Percentiles rank a stretch among this genome's conserved stretches.
Evolutionary conservation across 2,797 vertebrate genomes (phyloP).

Genomic region (Antrozous pallidus): DNA sequence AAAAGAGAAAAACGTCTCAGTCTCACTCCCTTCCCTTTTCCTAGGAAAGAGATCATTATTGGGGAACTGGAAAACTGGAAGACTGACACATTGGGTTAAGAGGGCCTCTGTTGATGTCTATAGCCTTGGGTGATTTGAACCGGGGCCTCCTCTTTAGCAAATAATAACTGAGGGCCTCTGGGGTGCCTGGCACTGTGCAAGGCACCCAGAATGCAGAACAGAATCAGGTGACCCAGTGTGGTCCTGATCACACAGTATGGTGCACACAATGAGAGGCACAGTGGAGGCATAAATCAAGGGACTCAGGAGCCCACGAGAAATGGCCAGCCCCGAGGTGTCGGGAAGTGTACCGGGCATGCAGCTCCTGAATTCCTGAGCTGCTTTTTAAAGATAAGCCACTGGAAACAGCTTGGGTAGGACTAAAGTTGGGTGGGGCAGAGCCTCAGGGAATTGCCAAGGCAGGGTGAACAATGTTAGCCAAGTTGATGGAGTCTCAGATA

Average conservation of each 20-base stretch:
- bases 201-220: not conserved
- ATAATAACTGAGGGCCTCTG: fast-evolving
- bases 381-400: not conserved
- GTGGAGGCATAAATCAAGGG: not conserved
- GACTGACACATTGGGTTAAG: not conserved
- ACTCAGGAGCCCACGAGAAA: not conserved
- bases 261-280: fast-evolving
- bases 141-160: not conserved
- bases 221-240: fast-evolving
- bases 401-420: no score
- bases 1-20: not conserved
- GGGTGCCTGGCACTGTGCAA: fast-evolving
- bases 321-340: fast-evolving
- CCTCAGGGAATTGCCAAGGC: not conserved
- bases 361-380: not conserved
- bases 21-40: not conserved
- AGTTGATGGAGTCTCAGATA: not conserved
- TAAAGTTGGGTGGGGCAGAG: not conserved
- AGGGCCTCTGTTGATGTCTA: no score
- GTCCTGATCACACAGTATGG: not conserved
- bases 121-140: not conserved
- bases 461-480: not conserved
- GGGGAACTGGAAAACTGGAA: not conserved
- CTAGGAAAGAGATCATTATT: not conserved
- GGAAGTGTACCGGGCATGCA: fast-evolving